Percentiles rank a stretch among this genome's conserved stretches.
These are phyloP conservation scores for Sorex araneus DNA, from an alignment of 2,113 vertebrate species.

Conservation along the genomic window DNA sequence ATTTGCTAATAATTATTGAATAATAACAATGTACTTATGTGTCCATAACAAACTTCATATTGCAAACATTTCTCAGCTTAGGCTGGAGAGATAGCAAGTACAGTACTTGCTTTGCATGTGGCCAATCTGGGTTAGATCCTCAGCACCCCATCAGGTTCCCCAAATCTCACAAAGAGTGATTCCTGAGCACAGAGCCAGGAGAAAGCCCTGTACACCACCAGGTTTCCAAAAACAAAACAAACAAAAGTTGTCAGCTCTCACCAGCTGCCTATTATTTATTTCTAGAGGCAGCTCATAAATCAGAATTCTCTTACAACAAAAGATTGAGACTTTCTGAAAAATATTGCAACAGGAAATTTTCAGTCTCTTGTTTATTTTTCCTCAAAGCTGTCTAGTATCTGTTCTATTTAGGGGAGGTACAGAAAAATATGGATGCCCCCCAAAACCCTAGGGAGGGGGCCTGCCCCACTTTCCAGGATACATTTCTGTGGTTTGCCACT, in stretches of 20 bases:
- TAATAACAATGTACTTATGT: slow-evolving; percentile 41
- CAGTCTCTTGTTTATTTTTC: not conserved
- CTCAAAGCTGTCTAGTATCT: slow-evolving; percentile 2
- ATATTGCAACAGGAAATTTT: slow-evolving; percentile 2
- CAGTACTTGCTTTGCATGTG: too few relatives aligned
- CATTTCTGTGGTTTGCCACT: not conserved
- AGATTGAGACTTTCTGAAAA: slow-evolving; percentile 7
- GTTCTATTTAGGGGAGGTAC: not conserved
- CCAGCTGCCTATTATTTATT: slow-evolving; percentile 18
- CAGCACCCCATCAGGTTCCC: too few relatives aligned
- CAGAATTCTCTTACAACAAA: slow-evolving; percentile 51
- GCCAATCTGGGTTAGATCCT: too few relatives aligned
- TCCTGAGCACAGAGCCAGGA: too few relatives aligned
- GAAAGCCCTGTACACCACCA: too few relatives aligned
- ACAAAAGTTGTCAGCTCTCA: not conserved
- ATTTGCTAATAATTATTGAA: slow-evolving; percentile 42
- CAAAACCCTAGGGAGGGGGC: not conserved
- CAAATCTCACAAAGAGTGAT: too few relatives aligned
- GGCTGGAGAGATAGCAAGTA: too few relatives aligned
- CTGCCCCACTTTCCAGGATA: not conserved
- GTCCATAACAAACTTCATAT: not conserved
- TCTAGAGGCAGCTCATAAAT: slow-evolving; percentile 23
- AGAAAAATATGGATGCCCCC: not conserved
- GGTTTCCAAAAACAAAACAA: too few relatives aligned
- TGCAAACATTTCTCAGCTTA: slow-evolving; percentile 16